Conservation (phyloP, 2,888 invertebrate genomes). For the Itoplectis maculator region DNA sequence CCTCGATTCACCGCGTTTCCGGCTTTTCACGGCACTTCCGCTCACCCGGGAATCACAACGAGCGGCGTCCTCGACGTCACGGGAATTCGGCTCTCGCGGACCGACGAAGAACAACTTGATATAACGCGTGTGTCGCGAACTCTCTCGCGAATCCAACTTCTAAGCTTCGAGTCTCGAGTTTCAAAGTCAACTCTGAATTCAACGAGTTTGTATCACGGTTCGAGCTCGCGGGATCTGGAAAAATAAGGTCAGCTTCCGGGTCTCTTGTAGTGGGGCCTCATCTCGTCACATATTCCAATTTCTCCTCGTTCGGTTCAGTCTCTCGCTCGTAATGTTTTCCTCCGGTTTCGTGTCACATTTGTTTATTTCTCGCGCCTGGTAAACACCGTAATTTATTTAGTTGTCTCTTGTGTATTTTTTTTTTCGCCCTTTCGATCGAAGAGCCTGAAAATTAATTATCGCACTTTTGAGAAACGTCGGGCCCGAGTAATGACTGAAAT, state of each 20-base stretch:
- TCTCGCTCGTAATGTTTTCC: conserved; percentile 16
- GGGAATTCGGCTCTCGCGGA: not conserved
- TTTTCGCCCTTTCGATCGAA: not conserved
- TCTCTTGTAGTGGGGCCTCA: conserved; percentile 61
- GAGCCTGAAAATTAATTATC: not conserved
- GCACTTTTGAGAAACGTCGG: conserved; percentile 20
- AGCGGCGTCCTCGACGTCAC: not conserved
- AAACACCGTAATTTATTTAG: not conserved
- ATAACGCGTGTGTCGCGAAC: not conserved
- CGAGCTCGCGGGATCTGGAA: conserved; percentile 16
- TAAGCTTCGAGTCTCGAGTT: not conserved
- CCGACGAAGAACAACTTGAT: conserved; percentile 18
- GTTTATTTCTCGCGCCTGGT: not conserved
- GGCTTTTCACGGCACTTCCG: conserved; percentile 13
- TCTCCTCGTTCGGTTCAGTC: conserved; percentile 3
- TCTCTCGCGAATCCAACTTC: not conserved
- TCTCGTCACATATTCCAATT: conserved; percentile 53
- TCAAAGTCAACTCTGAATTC: not conserved
- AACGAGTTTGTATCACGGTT: conserved; percentile 19
- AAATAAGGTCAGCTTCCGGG: conserved; percentile 66
- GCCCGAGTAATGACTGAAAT: not conserved
- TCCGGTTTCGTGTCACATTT: conserved; percentile 37
- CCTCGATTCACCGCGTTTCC: conserved; percentile 41
- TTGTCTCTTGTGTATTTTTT: conserved; percentile 29
- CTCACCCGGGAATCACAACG: not conserved